Percentiles rank a stretch among this genome's conserved stretches.
Evolutionary conservation across 30 jellyfish, hydroid and myxozoan genomes (phyloP).

Genomic region (Aurelia sp.): DNA sequence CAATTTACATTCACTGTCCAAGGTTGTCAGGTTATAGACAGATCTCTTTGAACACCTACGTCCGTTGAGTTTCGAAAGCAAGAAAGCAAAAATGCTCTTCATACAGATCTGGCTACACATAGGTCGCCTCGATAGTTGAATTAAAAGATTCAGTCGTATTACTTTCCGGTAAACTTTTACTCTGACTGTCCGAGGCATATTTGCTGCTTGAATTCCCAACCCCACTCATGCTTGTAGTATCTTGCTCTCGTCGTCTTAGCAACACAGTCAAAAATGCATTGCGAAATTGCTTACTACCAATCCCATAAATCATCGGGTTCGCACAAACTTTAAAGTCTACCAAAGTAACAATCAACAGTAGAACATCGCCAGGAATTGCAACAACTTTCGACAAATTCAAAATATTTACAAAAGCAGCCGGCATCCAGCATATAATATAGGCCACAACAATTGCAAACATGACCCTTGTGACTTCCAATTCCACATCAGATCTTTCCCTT

Average conservation of each 20-base stretch:
- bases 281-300: slow-evolving; percentile 83
- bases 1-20: too few relatives aligned
- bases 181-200: neutral
- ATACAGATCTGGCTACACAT: neutral
- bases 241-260: slow-evolving; percentile 32
- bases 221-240: slow-evolving; percentile 23
- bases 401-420: slow-evolving; percentile 79
- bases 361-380: slow-evolving; percentile 42
- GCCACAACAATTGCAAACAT: slow-evolving; percentile 88
- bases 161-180: neutral
- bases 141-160: neutral
- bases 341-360: slow-evolving; percentile 63
- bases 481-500: slow-evolving; percentile 65
- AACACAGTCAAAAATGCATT: slow-evolving; percentile 55
- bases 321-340: slow-evolving; percentile 83
- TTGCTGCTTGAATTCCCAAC: slow-evolving; percentile 4
- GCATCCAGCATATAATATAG: slow-evolving; percentile 85
- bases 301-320: slow-evolving; percentile 90
- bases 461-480: slow-evolving; percentile 76
- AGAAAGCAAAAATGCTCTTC: too few relatives aligned
- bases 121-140: neutral
- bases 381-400: slow-evolving; percentile 49
- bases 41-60: too few relatives aligned
- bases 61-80: too few relatives aligned
- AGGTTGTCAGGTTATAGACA: too few relatives aligned